Conservation (phyloP, 2,888 invertebrate species). For the Nymphalis c-album region DNA sequence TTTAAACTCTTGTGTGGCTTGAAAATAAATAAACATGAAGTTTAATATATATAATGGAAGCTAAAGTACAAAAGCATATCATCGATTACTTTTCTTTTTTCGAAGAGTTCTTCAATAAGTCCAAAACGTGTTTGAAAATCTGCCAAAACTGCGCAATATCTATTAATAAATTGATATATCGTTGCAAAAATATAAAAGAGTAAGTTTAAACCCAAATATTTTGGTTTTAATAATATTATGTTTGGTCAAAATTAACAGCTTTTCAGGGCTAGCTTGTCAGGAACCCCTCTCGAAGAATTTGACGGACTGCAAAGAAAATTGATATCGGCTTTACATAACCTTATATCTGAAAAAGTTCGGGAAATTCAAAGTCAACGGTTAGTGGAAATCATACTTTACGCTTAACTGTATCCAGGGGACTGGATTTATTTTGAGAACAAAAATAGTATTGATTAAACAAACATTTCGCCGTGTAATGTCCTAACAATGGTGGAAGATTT, state of each 20-base stretch:
- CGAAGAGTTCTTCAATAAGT: slow-evolving; percentile 71
- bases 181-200: slow-evolving; percentile 75
- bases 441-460: too few relatives aligned
- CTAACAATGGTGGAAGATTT: too few relatives aligned
- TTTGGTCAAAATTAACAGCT: neutral
- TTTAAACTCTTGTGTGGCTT: slow-evolving; percentile 1
- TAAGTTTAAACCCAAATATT: slow-evolving; percentile 51
- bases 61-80: slow-evolving; percentile 76
- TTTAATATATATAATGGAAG: slow-evolving; percentile 63
- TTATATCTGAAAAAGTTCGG: slow-evolving; percentile 64
- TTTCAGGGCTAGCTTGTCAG: slow-evolving; percentile 64
- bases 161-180: slow-evolving; percentile 78
- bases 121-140: slow-evolving; percentile 74
- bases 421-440: too few relatives aligned
- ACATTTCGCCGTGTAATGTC: too few relatives aligned
- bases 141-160: slow-evolving; percentile 74
- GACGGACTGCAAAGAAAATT: slow-evolving; percentile 65
- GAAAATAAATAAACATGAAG: slow-evolving; percentile 36
- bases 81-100: slow-evolving; percentile 78
- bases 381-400: slow-evolving; percentile 40
- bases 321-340: slow-evolving; percentile 63
- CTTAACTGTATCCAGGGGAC: too few relatives aligned
- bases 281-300: slow-evolving; percentile 72
- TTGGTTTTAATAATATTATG: slow-evolving; percentile 22
- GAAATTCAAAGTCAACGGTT: slow-evolving; percentile 71